phyloP scores from a whole-genome alignment of 2,113 vertebrate genomes.

The Monopterus albus region DNA sequence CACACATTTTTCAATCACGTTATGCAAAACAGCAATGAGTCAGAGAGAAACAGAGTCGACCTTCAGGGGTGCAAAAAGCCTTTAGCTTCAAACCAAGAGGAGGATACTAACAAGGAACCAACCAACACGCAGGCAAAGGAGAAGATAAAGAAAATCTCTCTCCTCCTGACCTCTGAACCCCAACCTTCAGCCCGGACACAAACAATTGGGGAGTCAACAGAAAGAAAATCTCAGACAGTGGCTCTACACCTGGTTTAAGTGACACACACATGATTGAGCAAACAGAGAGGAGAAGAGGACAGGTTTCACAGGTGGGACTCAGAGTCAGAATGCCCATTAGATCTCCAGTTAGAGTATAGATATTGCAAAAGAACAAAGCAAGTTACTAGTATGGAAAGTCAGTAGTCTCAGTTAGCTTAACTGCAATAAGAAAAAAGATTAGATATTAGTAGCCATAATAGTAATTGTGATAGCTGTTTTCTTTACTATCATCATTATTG shows the following conservation, averaged over 20 bases:
- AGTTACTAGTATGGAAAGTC: no score
- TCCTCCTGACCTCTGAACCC: conserved; percentile 6
- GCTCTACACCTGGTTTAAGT: not conserved
- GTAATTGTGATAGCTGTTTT: no score
- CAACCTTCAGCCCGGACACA: not conserved
- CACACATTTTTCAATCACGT: not conserved
- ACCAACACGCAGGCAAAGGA: conserved; percentile 2
- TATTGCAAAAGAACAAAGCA: no score
- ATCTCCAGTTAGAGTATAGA: no score
- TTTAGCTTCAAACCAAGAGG: conserved; percentile 11
- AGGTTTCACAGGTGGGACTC: no score
- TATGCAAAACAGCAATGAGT: conserved; percentile 1
- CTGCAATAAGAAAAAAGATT: no score
- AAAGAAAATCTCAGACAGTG: not conserved
- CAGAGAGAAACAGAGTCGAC: conserved; percentile 1
- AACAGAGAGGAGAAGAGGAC: not conserved
- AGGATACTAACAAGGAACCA: conserved; percentile 4
- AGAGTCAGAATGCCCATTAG: no score
- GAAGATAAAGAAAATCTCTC: conserved; percentile 8
- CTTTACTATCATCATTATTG: no score
- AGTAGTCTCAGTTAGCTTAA: no score
- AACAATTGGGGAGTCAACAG: not conserved
- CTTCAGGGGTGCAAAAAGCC: conserved; percentile 21
- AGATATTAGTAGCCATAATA: no score
- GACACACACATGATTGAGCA: not conserved